Conservation (phyloP, 1,140 invertebrate species). For the Harlomillsia oculata region DNA sequence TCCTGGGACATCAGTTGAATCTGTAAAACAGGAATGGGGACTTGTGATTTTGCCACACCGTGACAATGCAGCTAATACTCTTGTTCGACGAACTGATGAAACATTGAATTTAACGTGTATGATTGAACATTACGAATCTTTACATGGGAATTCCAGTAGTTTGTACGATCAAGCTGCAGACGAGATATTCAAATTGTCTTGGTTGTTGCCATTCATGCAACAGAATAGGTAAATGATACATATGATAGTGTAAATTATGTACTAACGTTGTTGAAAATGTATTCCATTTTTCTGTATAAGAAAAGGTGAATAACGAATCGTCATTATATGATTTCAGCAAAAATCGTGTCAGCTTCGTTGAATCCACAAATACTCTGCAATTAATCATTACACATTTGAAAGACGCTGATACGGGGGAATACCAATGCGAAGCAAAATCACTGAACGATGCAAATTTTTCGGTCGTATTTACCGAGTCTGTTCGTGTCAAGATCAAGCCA, state of each 20-base stretch:
- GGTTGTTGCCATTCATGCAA: slow-evolving; percentile 29
- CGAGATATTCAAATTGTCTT: slow-evolving; percentile 31
- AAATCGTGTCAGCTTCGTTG: slow-evolving; percentile 23
- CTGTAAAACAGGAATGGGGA: slow-evolving; percentile 8
- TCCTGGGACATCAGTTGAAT: slow-evolving; percentile 7
- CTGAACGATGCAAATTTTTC: slow-evolving; percentile 10
- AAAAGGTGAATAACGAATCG: background rate
- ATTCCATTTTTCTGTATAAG: too few relatives aligned
- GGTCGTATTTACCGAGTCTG: background rate
- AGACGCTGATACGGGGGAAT: slow-evolving; percentile 39
- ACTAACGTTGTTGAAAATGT: too few relatives aligned
- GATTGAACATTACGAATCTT: slow-evolving; percentile 19
- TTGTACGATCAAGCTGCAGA: background rate
- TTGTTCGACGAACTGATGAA: slow-evolving; percentile 27
- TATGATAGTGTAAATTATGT: too few relatives aligned
- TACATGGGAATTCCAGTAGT: background rate
- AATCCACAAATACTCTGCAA: slow-evolving; percentile 26
- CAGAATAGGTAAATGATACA: slow-evolving; percentile 33
- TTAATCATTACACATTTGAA: slow-evolving; percentile 37
- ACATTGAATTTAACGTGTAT: slow-evolving; percentile 35
- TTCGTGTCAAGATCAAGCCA: slow-evolving; percentile 35
- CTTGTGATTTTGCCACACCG: slow-evolving; percentile 19
- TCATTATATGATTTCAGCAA: slow-evolving; percentile 12
- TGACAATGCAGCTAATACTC: slow-evolving; percentile 13
- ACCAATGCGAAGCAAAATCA: slow-evolving; percentile 37